Base-by-base conservation (phyloP, 2,888 invertebrate genomes). In the Andrena minutula region DNA sequence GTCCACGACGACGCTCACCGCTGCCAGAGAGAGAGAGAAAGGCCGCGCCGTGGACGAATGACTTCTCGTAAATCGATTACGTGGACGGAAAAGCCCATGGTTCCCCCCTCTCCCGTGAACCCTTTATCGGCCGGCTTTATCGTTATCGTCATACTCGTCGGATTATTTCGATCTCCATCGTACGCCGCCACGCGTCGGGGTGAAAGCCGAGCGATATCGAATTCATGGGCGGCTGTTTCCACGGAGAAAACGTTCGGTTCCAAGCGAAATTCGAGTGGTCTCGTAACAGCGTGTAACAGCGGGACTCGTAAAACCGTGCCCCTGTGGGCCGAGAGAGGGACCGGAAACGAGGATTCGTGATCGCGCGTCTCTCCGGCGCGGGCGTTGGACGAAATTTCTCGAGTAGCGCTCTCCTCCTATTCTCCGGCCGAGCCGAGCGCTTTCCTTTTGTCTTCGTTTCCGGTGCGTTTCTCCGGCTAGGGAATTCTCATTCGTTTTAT, bases 31-130 rank as follows among this genome's bases (percentile, higher is more conserved):
- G 26, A 26, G 26, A 26, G 86, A 84, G 80, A 85, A 84, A 41
- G 41, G 41, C 12, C 41, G 75, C 73, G 82, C 32, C 58, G 75
- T 75, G 72, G 74, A 82, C 76, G 88, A 86, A 84, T 84, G 84
- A 82, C 82, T 77, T 75, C 66, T 88, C 82, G 87, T 82, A 85
- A 88, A 88, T 88, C 86, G 86, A 86, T 84, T 86, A 86, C 75
- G 75, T 71, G 72, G 84, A 83, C 76, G 74, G 75, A 82, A 80
- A 81, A 71, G 63, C 49, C 81, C 81, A 64, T 51, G 74, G 63
- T 79, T 80, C 53, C 28, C 4, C 47, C 35, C 56, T n/a, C 32
- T 51, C 47, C 63, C 53, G 7, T 41, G 41, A 41, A 23, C 51
- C 5, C 4, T 30, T 53, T 53, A 20, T n/a, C 49, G 28, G 58